Percentiles rank a stretch among this genome's conserved stretches.
These are phyloP conservation scores for Toxostoma redivivum DNA, from an alignment of 2,113 vertebrate genomes.

Conservation along the genomic window DNA sequence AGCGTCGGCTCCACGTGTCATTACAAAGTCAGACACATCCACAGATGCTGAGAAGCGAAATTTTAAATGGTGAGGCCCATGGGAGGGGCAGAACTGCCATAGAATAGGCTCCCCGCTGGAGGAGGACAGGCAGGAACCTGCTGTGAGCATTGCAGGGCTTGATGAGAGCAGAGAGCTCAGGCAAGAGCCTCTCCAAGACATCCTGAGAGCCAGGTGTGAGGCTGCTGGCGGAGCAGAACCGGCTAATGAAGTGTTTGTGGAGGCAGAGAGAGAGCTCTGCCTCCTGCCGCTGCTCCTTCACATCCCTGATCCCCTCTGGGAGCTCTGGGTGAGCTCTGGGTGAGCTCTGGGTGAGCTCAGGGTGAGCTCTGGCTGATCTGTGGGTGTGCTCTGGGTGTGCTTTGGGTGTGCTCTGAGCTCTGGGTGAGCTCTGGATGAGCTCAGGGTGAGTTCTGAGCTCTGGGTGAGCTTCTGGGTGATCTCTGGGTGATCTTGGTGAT, in stretches of 20 bases:
- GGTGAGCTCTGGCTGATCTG: accelerated
- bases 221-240: not conserved
- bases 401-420: too few relatives aligned
- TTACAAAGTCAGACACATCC: not conserved
- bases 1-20: accelerated
- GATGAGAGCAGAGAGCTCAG: not conserved
- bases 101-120: accelerated
- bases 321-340: too few relatives aligned
- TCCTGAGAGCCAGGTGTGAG: not conserved
- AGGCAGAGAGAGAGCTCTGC: not conserved
- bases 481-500: too few relatives aligned
- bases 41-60: not conserved
- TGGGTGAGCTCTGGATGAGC: too few relatives aligned
- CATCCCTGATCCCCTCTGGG: not conserved
- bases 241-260: not conserved
- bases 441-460: too few relatives aligned
- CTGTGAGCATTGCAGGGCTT: not conserved
- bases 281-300: not conserved
- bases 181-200: not conserved
- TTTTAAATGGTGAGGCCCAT: not conserved
- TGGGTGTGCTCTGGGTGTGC: too few relatives aligned
- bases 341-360: too few relatives aligned
- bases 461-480: too few relatives aligned
- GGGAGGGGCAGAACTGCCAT: not conserved
- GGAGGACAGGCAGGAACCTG: not conserved